Evolutionary conservation across 2,888 invertebrate species (phyloP), one percentile per base, ranked within the genome.

Genomic region (Rapana venosa): DNA sequence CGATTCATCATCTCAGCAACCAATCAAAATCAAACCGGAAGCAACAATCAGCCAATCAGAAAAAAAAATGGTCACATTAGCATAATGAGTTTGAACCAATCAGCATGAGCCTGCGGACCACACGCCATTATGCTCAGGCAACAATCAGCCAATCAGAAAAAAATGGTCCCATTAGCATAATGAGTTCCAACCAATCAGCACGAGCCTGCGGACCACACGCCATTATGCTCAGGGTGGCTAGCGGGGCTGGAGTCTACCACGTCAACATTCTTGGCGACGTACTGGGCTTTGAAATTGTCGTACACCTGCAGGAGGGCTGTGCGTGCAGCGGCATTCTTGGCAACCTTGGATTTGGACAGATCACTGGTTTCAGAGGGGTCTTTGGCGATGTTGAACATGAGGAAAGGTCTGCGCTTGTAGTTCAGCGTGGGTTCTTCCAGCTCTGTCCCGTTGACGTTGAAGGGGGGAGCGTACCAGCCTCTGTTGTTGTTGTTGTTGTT

Each of bases 361-460:
- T 84, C 84, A 1, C 84, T 26, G 84, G 56, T 58, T 20, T 84
- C 84, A 1, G n/a, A n/a, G 58, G 84, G 84, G 58, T 84, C 84
- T 58, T 84, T 56, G n/a, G 30, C n/a, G 58, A 58, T 15, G 58
- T 84, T 84, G 58, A 84, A 84, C 58, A 84, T n/a, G 15, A 84
- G 58, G 84, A 58, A 84, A 2, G 84, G 84, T n/a, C 22, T 56
- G 56, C 58, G 56, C 4, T 56, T 30, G 58, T 58, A 84, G 58
- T 84, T 58, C 5, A 47, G 84, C 56, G 56, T 15, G 56, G 58
- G 58, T 2, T 56, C 47, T 22, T 83, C 83, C 83, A 26, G 36
- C 4, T 30, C 47, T 5, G 17, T 35, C 26, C 22, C 26, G 83
- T 83, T 83, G 79, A 79, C 11, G 35, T 32, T 35, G 26, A 22